Evolutionary conservation across 2,113 vertebrate genomes (phyloP).

Genomic region (Alethe diademata): DNA sequence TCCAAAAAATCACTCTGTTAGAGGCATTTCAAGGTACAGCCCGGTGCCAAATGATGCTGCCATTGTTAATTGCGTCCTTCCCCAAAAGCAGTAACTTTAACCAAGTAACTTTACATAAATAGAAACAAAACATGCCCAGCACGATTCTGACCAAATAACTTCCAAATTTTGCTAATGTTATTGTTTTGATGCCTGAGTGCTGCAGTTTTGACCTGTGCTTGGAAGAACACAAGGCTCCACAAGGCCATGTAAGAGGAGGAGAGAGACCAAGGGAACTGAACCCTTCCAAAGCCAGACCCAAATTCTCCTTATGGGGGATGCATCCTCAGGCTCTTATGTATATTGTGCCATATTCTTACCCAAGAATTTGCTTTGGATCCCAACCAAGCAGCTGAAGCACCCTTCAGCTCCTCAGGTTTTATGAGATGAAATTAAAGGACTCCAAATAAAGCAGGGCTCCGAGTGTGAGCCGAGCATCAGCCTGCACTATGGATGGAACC

Average conservation of each 20-base stretch:
- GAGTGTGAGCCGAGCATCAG: background rate
- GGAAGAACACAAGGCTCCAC: background rate
- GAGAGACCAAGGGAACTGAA: background rate
- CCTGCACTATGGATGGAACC: background rate
- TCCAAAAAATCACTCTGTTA: background rate
- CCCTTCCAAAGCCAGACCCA: background rate
- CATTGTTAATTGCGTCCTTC: background rate
- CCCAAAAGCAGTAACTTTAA: background rate
- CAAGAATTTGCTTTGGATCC: background rate
- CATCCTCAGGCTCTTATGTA: background rate
- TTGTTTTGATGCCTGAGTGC: background rate
- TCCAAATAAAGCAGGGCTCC: background rate
- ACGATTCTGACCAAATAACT: background rate
- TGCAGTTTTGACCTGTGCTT: background rate
- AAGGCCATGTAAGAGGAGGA: accelerated
- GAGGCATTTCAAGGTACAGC: background rate
- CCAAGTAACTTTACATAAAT: background rate
- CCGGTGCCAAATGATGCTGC: background rate
- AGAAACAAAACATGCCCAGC: background rate
- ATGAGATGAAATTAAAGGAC: background rate
- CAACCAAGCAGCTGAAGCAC: background rate
- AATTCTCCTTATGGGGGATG: accelerated
- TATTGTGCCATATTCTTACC: background rate
- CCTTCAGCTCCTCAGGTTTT: background rate
- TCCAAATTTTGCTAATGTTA: background rate